A percentile compares a stretch with the other conserved stretches of the same genome.
These are phyloP conservation scores for Rhizoglyphus robini DNA, from an alignment of 1,140 invertebrate genomes.

Conservation along the genomic window DNA sequence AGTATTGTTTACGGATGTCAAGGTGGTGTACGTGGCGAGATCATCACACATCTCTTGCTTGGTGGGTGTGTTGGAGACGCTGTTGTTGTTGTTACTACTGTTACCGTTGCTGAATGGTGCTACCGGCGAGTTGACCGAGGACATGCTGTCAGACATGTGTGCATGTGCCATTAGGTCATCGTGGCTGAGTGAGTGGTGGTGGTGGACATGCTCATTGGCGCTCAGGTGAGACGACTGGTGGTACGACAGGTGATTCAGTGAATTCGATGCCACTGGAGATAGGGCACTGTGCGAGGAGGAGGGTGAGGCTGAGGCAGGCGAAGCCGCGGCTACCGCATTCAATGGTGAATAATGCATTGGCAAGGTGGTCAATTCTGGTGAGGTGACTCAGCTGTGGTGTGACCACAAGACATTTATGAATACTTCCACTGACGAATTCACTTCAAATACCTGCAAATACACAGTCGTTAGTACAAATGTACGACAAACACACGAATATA, in stretches of 20 bases:
- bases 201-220: background rate
- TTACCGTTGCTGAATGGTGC: background rate
- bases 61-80: no score
- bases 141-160: background rate
- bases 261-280: background rate
- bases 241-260: background rate
- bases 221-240: background rate
- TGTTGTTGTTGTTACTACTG: background rate
- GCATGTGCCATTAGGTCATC: background rate
- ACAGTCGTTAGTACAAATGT: no score
- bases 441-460: no score
- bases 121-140: background rate
- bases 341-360: conserved; percentile 4
- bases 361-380: background rate
- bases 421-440: no score
- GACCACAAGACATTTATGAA: no score
- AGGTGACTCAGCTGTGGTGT: background rate
- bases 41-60: background rate
- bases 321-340: background rate
- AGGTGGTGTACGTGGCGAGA: conserved; percentile 1
- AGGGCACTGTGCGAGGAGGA: no score
- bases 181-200: background rate
- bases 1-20: background rate
- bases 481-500: no score
- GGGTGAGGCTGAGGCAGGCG: conserved; percentile 3